Evolutionary conservation across 2,113 vertebrate species (phyloP).

Genomic region (Lasiurus cinereus): DNA sequence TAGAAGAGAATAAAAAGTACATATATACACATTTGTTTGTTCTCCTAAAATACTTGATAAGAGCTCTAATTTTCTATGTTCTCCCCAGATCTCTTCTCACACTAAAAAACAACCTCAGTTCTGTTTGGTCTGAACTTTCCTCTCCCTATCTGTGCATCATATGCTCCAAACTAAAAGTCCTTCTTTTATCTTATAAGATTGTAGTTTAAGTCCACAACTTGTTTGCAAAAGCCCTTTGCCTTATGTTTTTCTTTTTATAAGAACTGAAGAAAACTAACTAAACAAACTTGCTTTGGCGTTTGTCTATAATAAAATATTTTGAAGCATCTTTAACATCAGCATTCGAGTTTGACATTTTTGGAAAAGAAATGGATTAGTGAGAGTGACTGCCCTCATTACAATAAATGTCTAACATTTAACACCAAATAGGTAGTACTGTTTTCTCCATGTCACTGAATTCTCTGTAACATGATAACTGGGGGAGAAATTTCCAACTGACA

Average conservation of each 20-base stretch:
- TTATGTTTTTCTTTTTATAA: conserved; percentile 16
- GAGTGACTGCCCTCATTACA: background rate
- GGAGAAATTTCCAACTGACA: background rate
- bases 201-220: background rate
- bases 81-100: background rate
- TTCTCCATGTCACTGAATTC: background rate
- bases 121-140: background rate
- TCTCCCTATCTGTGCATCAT: no score
- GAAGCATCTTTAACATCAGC: conserved; percentile 29
- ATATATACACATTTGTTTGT: background rate
- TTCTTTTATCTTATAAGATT: background rate
- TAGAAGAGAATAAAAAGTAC: background rate
- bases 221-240: background rate
- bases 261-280: background rate
- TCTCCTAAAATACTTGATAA: background rate
- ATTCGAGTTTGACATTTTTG: background rate
- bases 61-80: background rate
- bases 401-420: background rate
- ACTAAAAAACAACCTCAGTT: background rate
- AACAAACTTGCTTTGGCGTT: background rate
- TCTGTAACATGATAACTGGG: background rate
- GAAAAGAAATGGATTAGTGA: background rate
- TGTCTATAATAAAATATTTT: conserved; percentile 11
- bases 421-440: background rate
- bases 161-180: background rate